Percentiles rank a stretch among this genome's conserved stretches.
Evolutionary conservation across 2,797 vertebrate species (phyloP).

Genomic region (Podarcis siculus): DNA sequence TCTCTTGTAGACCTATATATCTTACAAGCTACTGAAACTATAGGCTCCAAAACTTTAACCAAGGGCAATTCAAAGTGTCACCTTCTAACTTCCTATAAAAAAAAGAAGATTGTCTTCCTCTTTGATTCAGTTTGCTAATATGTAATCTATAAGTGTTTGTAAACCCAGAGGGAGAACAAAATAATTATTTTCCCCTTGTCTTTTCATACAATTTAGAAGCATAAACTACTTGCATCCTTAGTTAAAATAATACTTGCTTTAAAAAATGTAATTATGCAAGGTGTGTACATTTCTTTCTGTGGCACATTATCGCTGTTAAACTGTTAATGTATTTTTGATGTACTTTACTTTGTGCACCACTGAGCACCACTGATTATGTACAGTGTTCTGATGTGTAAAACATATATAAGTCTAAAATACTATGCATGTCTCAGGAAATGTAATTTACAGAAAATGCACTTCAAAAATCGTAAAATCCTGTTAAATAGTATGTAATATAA

Average conservation of each 20-base stretch:
- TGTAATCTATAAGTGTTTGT: background rate
- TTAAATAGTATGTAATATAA: background rate
- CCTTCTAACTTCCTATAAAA: background rate
- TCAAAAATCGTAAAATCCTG: conserved; percentile 29
- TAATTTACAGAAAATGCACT: conserved; percentile 1
- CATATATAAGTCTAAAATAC: conserved; percentile 7
- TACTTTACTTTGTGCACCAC: background rate
- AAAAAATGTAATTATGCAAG: background rate
- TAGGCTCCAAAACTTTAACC: background rate
- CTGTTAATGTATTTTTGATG: background rate
- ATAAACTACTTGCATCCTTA: background rate
- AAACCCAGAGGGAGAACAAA: background rate
- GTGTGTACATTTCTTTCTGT: background rate
- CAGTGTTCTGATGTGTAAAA: conserved; percentile 8
- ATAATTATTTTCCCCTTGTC: background rate
- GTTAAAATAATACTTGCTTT: background rate
- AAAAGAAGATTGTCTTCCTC: background rate
- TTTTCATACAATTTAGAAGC: background rate
- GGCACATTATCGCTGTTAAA: background rate
- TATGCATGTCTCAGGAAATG: conserved; percentile 32
- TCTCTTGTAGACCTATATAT: background rate
- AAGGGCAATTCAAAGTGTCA: background rate
- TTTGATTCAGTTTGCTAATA: background rate
- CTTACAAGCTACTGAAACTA: background rate
- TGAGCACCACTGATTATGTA: conserved; percentile 26